These are phyloP conservation scores for Gobio gobio DNA, from an alignment of 2,113 vertebrate genomes.

Conservation along the genomic window DNA sequence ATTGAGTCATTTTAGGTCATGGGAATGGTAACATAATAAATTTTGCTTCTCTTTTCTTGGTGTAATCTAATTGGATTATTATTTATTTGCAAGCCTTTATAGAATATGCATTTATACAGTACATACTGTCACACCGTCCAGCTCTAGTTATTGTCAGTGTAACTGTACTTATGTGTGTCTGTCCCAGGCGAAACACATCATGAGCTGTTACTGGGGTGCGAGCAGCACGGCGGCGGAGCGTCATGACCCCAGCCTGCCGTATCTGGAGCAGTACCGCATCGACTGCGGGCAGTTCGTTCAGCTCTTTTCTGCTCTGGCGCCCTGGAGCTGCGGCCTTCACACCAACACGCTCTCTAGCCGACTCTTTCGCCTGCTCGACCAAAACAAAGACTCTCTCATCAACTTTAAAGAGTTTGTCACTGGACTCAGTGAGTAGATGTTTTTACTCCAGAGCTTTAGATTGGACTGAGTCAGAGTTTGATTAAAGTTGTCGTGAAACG, in stretches of 20 bases:
- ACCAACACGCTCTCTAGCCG: slow-evolving; percentile 81
- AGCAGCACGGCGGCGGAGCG: slow-evolving; percentile 76
- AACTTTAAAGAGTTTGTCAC: slow-evolving; percentile 98
- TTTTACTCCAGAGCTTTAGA: background rate
- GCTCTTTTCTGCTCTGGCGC: slow-evolving; percentile 82
- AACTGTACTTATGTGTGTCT: background rate
- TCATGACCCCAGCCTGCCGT: slow-evolving; percentile 92
- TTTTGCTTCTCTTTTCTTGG: background rate
- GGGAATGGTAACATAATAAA: too few relatives aligned
- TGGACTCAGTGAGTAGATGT: slow-evolving; percentile 84
- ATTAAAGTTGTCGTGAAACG: background rate
- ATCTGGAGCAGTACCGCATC: slow-evolving; percentile 97
- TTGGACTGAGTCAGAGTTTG: background rate
- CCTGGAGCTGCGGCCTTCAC: slow-evolving; percentile 89
- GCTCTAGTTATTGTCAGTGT: background rate
- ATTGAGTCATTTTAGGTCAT: too few relatives aligned
- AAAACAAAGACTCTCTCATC: slow-evolving; percentile 91
- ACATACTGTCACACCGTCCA: background rate
- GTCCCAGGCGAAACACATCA: slow-evolving; percentile 89
- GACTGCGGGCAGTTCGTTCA: slow-evolving; percentile 86
- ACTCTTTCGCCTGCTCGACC: slow-evolving; percentile 91
- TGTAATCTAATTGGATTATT: background rate
- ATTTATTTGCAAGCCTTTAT: background rate
- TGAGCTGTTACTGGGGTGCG: slow-evolving; percentile 94
- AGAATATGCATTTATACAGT: background rate